A percentile compares a stretch with the other conserved stretches of the same genome.
These are phyloP conservation scores for Mirza zaza DNA, from an alignment of 2,113 vertebrate species.

Conservation along the genomic window DNA sequence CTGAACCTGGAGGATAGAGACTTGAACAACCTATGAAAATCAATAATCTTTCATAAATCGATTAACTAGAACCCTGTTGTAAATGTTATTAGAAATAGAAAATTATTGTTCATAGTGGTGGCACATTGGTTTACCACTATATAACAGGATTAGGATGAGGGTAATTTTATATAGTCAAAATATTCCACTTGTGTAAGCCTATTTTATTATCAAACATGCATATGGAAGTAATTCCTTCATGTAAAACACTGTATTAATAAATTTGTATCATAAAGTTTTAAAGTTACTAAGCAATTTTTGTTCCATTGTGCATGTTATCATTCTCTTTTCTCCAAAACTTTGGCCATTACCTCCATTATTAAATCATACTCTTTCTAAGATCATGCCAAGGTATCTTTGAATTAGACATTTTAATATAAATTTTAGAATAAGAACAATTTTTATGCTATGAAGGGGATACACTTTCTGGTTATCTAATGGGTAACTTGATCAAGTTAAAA, in stretches of 20 bases:
- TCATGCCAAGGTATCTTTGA: background rate
- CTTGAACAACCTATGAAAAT: background rate
- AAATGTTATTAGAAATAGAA: background rate
- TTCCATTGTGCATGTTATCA: background rate
- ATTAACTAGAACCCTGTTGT: background rate
- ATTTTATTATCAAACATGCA: background rate
- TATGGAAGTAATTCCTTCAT: background rate
- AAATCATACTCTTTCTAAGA: background rate
- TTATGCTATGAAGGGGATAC: background rate
- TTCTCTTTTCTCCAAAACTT: background rate
- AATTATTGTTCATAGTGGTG: background rate
- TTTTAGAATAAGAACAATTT: conserved; percentile 11
- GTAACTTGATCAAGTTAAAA: background rate
- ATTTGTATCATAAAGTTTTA: background rate
- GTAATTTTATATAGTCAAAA: background rate
- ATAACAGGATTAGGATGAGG: background rate
- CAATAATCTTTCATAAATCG: background rate
- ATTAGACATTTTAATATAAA: background rate
- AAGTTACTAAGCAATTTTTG: background rate
- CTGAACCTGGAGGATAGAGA: background rate
- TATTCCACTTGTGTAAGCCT: background rate
- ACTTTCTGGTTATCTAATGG: background rate
- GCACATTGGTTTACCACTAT: background rate
- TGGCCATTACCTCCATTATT: background rate
- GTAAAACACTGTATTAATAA: background rate